Evolutionary conservation across 2,888 invertebrate genomes (phyloP), one percentile per base, ranked within the genome.

Genomic region (Marronus borbonicus): DNA sequence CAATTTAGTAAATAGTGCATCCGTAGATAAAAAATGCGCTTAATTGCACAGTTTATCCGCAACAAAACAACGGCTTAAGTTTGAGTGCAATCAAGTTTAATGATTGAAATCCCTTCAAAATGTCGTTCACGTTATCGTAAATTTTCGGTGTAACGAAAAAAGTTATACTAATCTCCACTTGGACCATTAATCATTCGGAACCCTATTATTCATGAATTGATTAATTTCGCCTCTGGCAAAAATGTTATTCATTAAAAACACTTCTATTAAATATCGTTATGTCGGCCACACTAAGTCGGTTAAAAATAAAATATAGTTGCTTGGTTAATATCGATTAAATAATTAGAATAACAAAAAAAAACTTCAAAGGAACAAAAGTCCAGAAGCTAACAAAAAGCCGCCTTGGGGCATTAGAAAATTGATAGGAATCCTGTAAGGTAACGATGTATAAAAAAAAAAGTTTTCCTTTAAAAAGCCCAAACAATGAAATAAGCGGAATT

Each of bases 171-270:
- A 65, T 76, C 66, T 66, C 20, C 36, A 68, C 52, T 76, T 52
- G 2, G 52, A 66, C 62, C 76, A 76, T 76, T 76, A 76, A 76
- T 76, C 76, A 76, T 68, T 50, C 28, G 14, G 8, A 76, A 55
- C 31, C 39, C 49, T 17, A 66, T 66, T 76, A 76, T 76, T 76
- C 66, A 58, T 39, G 65, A n/a, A 52, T 66, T 66, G 66, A 76
- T 58, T 76, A 65, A 76, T 76, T 76, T 68, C 20, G 20, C n/a
- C 55, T 66, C 17, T 20, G 52, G 66, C 28, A 76, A 76, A 75
- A 58, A 66, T 66, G 20, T 55, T 66, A 66, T 68, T 66, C 66
- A 76, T 76, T 76, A 76, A 66, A 55, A 76, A 58, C 55, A 66
- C 66, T 76, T 76, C 17, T 65, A 66, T 66, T 76, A 36, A 76